Evolutionary conservation across 2,113 vertebrate genomes (phyloP).

Genomic region (Perccottus glenii): DNA sequence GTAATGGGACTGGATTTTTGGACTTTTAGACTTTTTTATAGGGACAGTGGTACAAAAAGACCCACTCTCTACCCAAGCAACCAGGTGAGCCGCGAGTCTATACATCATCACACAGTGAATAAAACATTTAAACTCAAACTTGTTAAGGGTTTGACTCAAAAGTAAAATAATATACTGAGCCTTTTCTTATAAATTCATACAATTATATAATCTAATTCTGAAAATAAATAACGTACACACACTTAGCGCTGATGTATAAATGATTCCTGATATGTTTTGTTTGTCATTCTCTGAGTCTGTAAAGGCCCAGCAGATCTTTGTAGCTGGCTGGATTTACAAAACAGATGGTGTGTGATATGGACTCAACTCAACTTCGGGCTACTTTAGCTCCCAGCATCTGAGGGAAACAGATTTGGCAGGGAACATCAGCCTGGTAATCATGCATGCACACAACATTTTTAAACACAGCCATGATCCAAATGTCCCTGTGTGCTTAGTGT

Average conservation of each 20-base stretch:
- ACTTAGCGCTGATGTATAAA: slow-evolving; percentile 9
- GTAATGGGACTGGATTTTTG: slow-evolving; percentile 35
- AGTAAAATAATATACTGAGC: too few species aligned
- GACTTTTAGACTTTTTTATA: slow-evolving; percentile 5
- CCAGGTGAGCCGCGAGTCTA: too few species aligned
- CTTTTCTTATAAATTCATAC: too few species aligned
- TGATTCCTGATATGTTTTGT: slow-evolving; percentile 23
- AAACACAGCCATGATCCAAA: slow-evolving; percentile 42
- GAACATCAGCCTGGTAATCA: slow-evolving; percentile 52
- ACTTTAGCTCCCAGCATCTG: slow-evolving; percentile 55
- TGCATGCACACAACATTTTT: slow-evolving; percentile 42
- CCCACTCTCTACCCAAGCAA: too few species aligned
- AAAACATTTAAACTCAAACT: too few species aligned
- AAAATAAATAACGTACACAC: neutral
- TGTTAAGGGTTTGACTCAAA: too few species aligned
- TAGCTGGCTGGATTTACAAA: slow-evolving; percentile 51
- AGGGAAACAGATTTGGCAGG: slow-evolving; percentile 55
- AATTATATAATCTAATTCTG: too few species aligned
- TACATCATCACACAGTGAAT: too few species aligned
- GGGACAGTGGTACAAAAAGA: too few species aligned
- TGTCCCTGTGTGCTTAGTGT: slow-evolving; percentile 18
- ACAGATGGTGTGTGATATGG: slow-evolving; percentile 65
- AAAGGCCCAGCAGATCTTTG: slow-evolving; percentile 32
- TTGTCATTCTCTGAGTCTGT: slow-evolving; percentile 16
- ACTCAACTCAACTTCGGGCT: slow-evolving; percentile 53